Evolutionary conservation across 2,113 vertebrate genomes (phyloP), one percentile per base, ranked within the genome.

Genomic region (Thryonomys swinderianus): DNA sequence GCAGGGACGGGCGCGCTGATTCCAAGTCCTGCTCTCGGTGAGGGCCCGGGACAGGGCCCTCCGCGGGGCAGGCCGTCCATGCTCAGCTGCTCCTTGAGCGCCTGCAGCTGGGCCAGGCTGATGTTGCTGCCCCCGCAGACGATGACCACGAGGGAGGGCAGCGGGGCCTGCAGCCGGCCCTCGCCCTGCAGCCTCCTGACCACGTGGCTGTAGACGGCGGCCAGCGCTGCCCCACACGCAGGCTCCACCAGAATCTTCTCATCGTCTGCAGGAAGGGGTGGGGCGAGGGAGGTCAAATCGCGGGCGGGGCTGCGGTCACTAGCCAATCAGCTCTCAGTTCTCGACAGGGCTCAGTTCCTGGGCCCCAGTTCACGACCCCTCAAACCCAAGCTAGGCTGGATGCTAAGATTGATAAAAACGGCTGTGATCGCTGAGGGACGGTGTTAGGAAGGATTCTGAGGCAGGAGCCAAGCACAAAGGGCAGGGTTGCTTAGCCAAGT

Each of bases 61-160:
- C 95, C 96, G 64, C 93, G 17, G 6, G 80, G 59, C 74, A 74
- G 73, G 62, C 67, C 8, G 0, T 89, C 79, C 88, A 98, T 86
- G 62, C 98, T 98, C 11, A 99, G 98, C 96, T 99, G 98, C 45
- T 98, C 97, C 91, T 99, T 99, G 85, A 99, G 98, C 57, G 62
- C 97, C 62, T 62, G 87, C 20, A 99, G 98, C 97, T 99, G 98
- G 40, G 97, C 98, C 96, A 99, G 96, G 83, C 98, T 99, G 95
- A 99, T 99, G 98, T 99, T 99, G 98, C 99, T 99, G 40, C 99
- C 99, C 0, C 99, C 99, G 1, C 99, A 99, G 92, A 99, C 99
- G 4, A 99, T 97, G 13, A 99, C 90, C 64, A 99, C 99, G 74
- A 99, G 91, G 0, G 99, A 99, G 66, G 98, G 93, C 90, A 99